These are phyloP conservation scores for Balearica regulorum DNA, from an alignment of 2,797 vertebrate genomes.

Conservation along the genomic window DNA sequence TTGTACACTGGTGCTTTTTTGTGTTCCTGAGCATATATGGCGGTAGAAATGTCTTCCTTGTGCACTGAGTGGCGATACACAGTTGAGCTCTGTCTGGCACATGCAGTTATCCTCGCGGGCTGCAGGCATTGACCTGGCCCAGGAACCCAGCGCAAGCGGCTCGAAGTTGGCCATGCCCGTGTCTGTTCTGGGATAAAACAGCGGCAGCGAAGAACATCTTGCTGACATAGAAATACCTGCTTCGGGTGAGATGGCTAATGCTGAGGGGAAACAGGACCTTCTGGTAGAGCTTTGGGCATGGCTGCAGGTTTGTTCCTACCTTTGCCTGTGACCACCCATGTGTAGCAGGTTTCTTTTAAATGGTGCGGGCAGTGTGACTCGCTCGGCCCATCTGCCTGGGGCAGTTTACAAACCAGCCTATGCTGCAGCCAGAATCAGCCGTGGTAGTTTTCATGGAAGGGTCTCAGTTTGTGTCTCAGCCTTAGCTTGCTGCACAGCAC, in stretches of 20 bases:
- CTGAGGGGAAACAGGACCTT: not conserved
- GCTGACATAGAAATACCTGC: not conserved
- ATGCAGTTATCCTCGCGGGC: accelerated
- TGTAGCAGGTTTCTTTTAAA: not conserved
- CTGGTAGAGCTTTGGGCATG: not conserved
- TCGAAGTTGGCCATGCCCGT: not conserved
- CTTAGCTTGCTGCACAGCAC: not conserved
- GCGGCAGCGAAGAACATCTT: not conserved
- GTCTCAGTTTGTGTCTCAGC: not conserved
- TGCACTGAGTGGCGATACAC: accelerated
- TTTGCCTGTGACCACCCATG: not conserved
- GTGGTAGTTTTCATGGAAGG: not conserved
- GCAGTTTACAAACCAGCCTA: not conserved
- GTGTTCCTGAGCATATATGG: not conserved
- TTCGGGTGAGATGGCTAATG: not conserved
- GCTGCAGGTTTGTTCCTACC: not conserved
- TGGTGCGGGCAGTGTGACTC: accelerated
- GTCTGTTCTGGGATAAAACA: not conserved
- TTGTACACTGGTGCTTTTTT: not conserved
- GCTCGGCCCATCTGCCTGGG: not conserved
- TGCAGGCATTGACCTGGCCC: not conserved
- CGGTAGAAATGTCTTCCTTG: not conserved
- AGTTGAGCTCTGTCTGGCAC: not conserved
- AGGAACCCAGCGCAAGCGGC: accelerated
- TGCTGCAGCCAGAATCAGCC: not conserved